Conservation (phyloP, 2,113 vertebrate species). For the Ammodytes marinus region DNA sequence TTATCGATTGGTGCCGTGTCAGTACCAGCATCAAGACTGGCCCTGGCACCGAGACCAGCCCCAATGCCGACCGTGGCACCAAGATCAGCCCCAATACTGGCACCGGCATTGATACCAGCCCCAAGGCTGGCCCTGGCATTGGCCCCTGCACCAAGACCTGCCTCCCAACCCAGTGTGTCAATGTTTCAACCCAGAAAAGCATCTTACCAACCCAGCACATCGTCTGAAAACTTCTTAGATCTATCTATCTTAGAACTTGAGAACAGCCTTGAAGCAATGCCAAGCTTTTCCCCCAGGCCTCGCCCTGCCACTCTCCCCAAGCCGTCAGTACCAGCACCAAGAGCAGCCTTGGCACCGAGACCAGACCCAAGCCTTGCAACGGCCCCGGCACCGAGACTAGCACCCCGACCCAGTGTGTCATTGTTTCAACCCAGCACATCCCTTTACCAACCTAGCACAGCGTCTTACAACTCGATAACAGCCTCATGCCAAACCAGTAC, state of each 20-base stretch:
- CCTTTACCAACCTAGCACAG: not conserved
- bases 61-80: not conserved
- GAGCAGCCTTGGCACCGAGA: too few relatives aligned
- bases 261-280: too few relatives aligned
- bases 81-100: not conserved
- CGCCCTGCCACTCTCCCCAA: accelerated
- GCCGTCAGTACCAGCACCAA: not conserved
- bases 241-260: too few relatives aligned
- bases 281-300: too few relatives aligned
- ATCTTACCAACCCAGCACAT: not conserved
- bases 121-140: too few relatives aligned
- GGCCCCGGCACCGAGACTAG: too few relatives aligned
- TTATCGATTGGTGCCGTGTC: not conserved
- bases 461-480: too few relatives aligned
- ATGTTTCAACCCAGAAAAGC: not conserved
- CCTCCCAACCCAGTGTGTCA: not conserved
- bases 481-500: not conserved
- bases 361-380: too few relatives aligned
- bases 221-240: too few relatives aligned
- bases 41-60: not conserved
- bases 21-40: not conserved
- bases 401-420: too few relatives aligned
- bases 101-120: not conserved
- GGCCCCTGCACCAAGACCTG: not conserved
- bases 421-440: not conserved